Evolutionary conservation across 2,888 invertebrate species (phyloP), one percentile per base, ranked within the genome.

Genomic region (Gerris lacustris): DNA sequence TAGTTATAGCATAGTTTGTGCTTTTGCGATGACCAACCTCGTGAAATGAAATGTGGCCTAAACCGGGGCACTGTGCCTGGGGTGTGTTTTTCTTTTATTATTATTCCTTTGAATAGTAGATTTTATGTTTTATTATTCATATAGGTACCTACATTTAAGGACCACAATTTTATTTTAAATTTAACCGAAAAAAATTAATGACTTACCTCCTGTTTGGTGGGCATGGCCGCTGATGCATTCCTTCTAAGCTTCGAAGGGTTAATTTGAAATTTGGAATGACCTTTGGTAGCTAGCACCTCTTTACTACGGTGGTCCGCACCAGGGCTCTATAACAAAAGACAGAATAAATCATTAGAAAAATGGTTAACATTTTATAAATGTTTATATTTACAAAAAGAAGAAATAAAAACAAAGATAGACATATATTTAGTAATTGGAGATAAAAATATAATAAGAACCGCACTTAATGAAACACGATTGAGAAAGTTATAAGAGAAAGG

Each of bases 241-340:
- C 73, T 73, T 15, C n/a, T 67, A 44, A 71, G 72, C 72, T 71
- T 70, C 69, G 70, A 71, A 70, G 70, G 66, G 45, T 73, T 70
- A 45, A 73, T 72, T 62, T 73, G 72, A 11, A 71, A 70, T 47
- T 72, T 72, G 31, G 74, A 73, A 68, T 75, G 76, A 67, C 74
- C 68, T 72, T 75, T 76, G 70, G 71, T 76, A 69, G 75, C 74
- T 72, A 76, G 73, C 67, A 76, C 74, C 71, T 76, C 76, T 73
- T 77, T 77, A 70, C 73, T 76, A 44, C 74, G 73, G 71, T 76
- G 76, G 66, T 76, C 73, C 71, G 75, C 75, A 71, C 76, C 76
- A 68, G 77, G 77, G 74, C 77, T 77, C 77, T 77, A 74, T 7
- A 74, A 75, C 45, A 68, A 66, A 72, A 68, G 31, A 31, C 31